phyloP scores from a whole-genome alignment of 2,888 invertebrate genomes.

The Tricholauxania praeusta region DNA sequence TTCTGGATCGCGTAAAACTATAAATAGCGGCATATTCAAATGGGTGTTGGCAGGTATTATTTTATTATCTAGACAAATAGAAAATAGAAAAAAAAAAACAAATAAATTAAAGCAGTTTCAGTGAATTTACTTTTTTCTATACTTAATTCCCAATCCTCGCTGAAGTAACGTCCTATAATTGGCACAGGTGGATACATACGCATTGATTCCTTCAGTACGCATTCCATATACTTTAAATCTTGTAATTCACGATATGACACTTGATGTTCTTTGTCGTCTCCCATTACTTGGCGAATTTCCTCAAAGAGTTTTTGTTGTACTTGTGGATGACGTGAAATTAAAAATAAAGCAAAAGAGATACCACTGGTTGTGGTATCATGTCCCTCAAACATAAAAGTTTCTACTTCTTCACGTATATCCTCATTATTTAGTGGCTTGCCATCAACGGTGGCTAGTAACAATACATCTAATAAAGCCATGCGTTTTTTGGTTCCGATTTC shows the following conservation, averaged over 20 bases:
- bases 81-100: too few relatives aligned
- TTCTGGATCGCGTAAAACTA: slow-evolving; percentile 44
- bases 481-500: slow-evolving; percentile 45
- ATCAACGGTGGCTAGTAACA: slow-evolving; percentile 44
- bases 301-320: slow-evolving; percentile 52
- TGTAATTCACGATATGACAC: slow-evolving; percentile 47
- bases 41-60: slow-evolving; percentile 37
- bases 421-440: slow-evolving; percentile 46
- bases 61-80: too few relatives aligned
- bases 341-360: slow-evolving; percentile 50
- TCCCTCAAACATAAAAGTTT: slow-evolving; percentile 67
- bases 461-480: slow-evolving; percentile 49
- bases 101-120: too few relatives aligned
- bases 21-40: slow-evolving; percentile 43
- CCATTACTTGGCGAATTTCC: slow-evolving; percentile 52
- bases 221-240: slow-evolving; percentile 68
- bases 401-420: slow-evolving; percentile 52
- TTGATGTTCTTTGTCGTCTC: slow-evolving; percentile 45
- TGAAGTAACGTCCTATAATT: slow-evolving; percentile 70
- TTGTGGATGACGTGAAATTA: slow-evolving; percentile 50
- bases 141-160: slow-evolving; percentile 70
- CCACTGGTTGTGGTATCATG: slow-evolving; percentile 57
- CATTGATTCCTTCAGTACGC: slow-evolving; percentile 74
- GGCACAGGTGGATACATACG: slow-evolving; percentile 75
- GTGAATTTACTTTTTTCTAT: slow-evolving; percentile 37